Evolutionary conservation across 2,888 invertebrate species (phyloP).

Genomic region (Eristalis pertinax): DNA sequence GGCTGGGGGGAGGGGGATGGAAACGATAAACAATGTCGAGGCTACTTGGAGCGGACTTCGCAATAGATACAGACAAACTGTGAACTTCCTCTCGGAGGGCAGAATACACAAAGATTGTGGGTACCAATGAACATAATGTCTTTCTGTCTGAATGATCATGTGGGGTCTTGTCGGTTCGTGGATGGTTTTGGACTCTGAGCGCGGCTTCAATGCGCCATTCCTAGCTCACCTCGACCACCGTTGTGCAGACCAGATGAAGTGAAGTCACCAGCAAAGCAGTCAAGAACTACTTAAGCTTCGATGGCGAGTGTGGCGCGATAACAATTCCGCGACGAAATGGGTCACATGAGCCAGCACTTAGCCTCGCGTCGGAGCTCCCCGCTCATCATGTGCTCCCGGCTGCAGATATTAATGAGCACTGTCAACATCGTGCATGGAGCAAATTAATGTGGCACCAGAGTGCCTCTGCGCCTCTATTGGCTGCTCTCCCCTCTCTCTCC

Average conservation of each 20-base stretch:
- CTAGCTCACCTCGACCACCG: too few relatives aligned
- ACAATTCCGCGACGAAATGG: conserved; percentile 30
- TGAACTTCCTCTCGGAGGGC: conserved; percentile 31
- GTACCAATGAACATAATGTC: not conserved
- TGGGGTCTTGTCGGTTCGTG: too few relatives aligned
- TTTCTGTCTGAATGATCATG: not conserved
- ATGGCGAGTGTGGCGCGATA: conserved; percentile 26
- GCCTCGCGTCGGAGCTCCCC: not conserved
- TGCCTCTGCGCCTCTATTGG: not conserved
- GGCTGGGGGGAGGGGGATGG: not conserved
- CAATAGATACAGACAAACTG: conserved; percentile 27
- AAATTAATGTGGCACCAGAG: conserved; percentile 44
- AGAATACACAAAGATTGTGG: not conserved
- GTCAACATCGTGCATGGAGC: conserved; percentile 52
- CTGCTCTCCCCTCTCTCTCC: not conserved
- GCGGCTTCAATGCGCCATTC: not conserved
- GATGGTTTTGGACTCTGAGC: too few relatives aligned
- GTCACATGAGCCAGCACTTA: conserved; percentile 34
- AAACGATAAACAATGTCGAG: conserved; percentile 49
- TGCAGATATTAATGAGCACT: conserved; percentile 58
- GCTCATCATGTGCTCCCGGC: conserved; percentile 38
- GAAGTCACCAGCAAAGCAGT: conserved; percentile 16
- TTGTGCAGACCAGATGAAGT: conserved; percentile 4
- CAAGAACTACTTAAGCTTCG: not conserved
- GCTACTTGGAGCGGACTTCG: conserved; percentile 46